Evolutionary conservation across 1,140 invertebrate genomes (phyloP), one percentile per base, ranked within the genome.

Genomic region (Mercenaria mercenaria): DNA sequence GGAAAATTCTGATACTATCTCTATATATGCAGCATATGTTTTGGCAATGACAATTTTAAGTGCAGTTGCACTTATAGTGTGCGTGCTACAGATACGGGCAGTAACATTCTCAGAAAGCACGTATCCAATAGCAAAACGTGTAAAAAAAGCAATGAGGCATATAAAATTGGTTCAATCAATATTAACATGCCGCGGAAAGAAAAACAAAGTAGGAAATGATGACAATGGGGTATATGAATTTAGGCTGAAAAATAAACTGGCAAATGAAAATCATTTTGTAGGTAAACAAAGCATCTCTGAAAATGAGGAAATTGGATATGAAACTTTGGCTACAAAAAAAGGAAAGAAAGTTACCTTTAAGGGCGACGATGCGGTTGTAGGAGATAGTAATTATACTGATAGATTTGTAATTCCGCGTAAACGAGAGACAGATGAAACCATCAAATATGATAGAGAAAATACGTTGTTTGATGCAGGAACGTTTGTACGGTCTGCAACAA

Each of bases 1-100:
- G 2, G 67, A 72, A 10, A 90, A 90, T 11, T 91, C 91, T 20
- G 82, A 90, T 13, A 81, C 52, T 2, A 47, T 90, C 18, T 90
- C 91, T 8, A 37, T 86, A 1, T 86, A 74, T 59, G 83, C 83
- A 4, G 47, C 69, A 23, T 86, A 52, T 29, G 10, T 72, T n/a
- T 34, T 86, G 29, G 59, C 50, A 20, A 76, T 74, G 47, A 76
- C 83, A 23, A 47, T 86, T 32, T 11, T 86, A 2, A 86, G 67
- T 15, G 69, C 67, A 41, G 26, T 86, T 32, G 64, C 47, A 1
- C 23, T 76, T n/a, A 56, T 76, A 11, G 23, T 86, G 2, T 26
- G 23, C 13, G 69, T 76, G 3, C 13, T 86, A 3, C 83, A 86
- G 34, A 59, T 86, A n/a, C n/a, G 69, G n/a, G 61, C 47, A 2